Base-by-base conservation (phyloP, 1,140 invertebrate species). In the Drosophila varians region DNA sequence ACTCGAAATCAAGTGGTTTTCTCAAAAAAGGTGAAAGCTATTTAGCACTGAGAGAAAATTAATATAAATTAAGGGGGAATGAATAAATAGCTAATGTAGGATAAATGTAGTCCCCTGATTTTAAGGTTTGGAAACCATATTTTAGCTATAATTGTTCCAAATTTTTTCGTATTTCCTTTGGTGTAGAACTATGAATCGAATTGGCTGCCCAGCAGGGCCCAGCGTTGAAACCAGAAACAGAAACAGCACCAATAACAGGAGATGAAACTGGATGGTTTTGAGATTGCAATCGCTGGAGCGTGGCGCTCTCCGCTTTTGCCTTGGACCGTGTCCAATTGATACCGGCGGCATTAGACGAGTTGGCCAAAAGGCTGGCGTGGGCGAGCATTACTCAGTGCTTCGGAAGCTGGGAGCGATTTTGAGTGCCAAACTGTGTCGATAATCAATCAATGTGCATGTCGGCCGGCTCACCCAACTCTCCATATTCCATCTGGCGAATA, bases 341-440 rank as follows among this genome's bases (percentile, higher is more conserved):
- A 28, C 16, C 40, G 38, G 23, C 7, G 21, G 42, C 38, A 56
- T 54, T 56, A 43, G 40, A 9, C 40, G 25, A 18, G 56, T 49
- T 40, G 16, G 7, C 31, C 19, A 34, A 51, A 42, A 8, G 8
- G 53, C 11, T 19, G 25, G 23, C 25, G n/a, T 23, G 14, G 43
- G 11, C 45, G 53, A 26, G 65, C 78, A 84, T 83, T 75, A 84
- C 74, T 83, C 71, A 68, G 25, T 55, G 69, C 14, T 42, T 8
- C 19, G 62, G n/a, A n/a, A n/a, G 42, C 23, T 52, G 28, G 51
- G n/a, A 45, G 38, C 49, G 54, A 14, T 51, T 77, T 72, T 34
- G 65, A 84, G 80, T 84, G 80, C 51, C 48, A 65, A 86, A 73
- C 77, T 56, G 57, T 86, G 80, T 86, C 68, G 73, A 74, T 86